A percentile compares a stretch with the other conserved stretches of the same genome.
These are phyloP conservation scores for Campoplex nolae DNA, from an alignment of 2,888 invertebrate species.

Conservation along the genomic window DNA sequence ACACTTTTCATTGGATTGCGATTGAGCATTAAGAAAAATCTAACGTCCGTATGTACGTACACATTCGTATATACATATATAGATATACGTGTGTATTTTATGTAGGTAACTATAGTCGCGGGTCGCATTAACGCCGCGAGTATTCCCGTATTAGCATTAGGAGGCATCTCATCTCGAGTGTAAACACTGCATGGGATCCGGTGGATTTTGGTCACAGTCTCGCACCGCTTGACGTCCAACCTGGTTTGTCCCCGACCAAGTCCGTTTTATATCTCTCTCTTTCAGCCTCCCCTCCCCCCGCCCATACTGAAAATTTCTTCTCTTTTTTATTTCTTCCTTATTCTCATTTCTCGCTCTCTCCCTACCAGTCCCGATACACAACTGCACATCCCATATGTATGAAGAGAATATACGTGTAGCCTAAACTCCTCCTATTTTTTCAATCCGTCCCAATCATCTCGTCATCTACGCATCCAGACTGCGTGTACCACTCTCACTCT, in stretches of 20 bases:
- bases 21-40: slow-evolving; percentile 84
- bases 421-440: slow-evolving; percentile 42
- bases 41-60: slow-evolving; percentile 41
- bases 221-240: slow-evolving; percentile 76
- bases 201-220: slow-evolving; percentile 83
- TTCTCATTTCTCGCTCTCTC: slow-evolving; percentile 36
- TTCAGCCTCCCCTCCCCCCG: neutral
- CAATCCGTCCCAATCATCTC: slow-evolving; percentile 44
- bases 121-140: slow-evolving; percentile 77
- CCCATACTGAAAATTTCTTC: slow-evolving; percentile 23
- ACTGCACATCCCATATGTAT: slow-evolving; percentile 16
- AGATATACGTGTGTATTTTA: slow-evolving; percentile 2
- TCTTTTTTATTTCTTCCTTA: slow-evolving; percentile 38
- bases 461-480: slow-evolving; percentile 36
- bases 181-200: slow-evolving; percentile 84
- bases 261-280: slow-evolving; percentile 54
- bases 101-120: slow-evolving; percentile 57
- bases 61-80: neutral
- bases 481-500: slow-evolving; percentile 27
- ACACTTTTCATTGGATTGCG: slow-evolving; percentile 85
- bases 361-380: slow-evolving; percentile 36
- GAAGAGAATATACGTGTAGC: neutral
- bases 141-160: slow-evolving; percentile 83
- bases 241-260: slow-evolving; percentile 56
- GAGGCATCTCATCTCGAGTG: slow-evolving; percentile 84